Conservation (phyloP, 1,140 invertebrate species). For the Orussus abietinus region DNA sequence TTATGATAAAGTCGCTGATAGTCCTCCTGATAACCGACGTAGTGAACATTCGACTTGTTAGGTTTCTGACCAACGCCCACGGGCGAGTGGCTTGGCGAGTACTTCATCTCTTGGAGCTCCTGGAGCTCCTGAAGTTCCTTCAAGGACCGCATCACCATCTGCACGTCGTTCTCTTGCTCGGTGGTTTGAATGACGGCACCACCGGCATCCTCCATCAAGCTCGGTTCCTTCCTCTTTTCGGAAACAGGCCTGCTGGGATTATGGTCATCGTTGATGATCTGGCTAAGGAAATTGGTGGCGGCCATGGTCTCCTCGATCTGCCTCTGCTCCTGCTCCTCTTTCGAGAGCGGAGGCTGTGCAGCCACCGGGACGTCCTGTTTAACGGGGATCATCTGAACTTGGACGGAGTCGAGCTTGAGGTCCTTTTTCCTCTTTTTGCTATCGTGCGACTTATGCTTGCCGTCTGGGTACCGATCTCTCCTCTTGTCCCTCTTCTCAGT, state of each 20-base stretch:
- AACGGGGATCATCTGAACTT: no score
- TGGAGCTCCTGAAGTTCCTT: conserved; percentile 43
- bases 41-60: conserved; percentile 33
- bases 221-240: conserved; percentile 31
- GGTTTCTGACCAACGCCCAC: conserved; percentile 29
- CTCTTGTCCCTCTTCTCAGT: conserved; percentile 36
- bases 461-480: conserved; percentile 34
- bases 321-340: conserved; percentile 43
- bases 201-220: conserved; percentile 24
- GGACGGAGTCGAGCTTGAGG: conserved; percentile 10
- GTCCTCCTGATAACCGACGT: conserved; percentile 36
- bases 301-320: conserved; percentile 50
- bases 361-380: conserved; percentile 22
- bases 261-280: conserved; percentile 48
- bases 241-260: conserved; percentile 16
- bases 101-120: conserved; percentile 40
- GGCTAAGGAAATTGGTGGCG: conserved; percentile 52
- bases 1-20: conserved; percentile 40
- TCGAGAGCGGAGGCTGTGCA: conserved; percentile 23
- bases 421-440: conserved; percentile 34
- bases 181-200: conserved; percentile 24
- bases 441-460: conserved; percentile 37
- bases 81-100: conserved; percentile 41
- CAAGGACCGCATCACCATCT: conserved; percentile 45
- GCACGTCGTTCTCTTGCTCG: conserved; percentile 44